Base-by-base conservation (phyloP, 2,888 invertebrate species). In the Pollenia amentaria region DNA sequence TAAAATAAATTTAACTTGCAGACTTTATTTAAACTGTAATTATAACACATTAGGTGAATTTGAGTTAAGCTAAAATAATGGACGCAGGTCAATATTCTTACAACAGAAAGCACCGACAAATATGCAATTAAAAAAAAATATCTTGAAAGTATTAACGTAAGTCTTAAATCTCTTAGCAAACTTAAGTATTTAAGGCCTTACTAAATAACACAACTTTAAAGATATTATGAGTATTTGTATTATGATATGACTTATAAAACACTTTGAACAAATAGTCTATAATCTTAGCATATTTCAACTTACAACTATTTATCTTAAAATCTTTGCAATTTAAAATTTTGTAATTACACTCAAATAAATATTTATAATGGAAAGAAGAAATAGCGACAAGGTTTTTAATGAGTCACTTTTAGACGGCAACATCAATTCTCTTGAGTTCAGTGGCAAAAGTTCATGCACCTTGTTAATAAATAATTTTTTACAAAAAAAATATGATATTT, bases 21-120 rank as follows among this genome's bases (percentile, higher is more conserved):
- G 60, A 76, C 48, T 51, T 76, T 42, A 44, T 21, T 44, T 12
- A 72, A 81, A 21, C 44, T 1, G n/a, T 57, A 44, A 72, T 16
- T 57, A 44, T 44, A 44, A 53, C 40, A 60, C 14, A 21, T 38
- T 2, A 51, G 1, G 18, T 51, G 3, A n/a, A 12, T 55, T 55
- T 21, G 0, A 42, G 18, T 44, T 42, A 7, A 12, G 1, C 8
- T 18, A 44, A 11, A 9, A 55, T 29, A 46, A 57, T 60, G 16
- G 6, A 46, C 46, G 44, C 21, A 16, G 57, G 55, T 57, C 70
- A 72, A 44, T 57, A 46, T 3, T n/a, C 72, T 72, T 21, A 11
- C 44, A 73, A 46, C 42, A 29, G 29, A 48, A 18, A 48, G 18
- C 0, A 29, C 48, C 12, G 10, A 48, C 38, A 14, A 60, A 12